phyloP scores from a whole-genome alignment of 2,113 vertebrate genomes.

The Caranx ignobilis region DNA sequence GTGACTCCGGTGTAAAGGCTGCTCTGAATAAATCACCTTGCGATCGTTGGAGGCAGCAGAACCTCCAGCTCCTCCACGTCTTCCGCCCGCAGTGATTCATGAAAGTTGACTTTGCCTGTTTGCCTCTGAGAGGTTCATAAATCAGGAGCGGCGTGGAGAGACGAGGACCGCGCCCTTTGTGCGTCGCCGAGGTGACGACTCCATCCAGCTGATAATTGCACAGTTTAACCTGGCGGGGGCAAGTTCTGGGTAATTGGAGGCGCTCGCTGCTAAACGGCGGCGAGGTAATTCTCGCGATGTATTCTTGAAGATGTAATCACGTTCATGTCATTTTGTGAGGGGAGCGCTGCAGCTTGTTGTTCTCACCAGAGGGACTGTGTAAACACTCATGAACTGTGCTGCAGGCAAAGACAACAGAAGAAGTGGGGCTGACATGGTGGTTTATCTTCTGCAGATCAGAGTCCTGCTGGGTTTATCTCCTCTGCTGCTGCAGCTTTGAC shows the following conservation, averaged over 20 bases:
- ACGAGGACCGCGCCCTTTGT: conserved; percentile 1
- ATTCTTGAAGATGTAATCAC: conserved; percentile 55
- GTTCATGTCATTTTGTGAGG: conserved; percentile 37
- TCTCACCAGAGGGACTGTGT: conserved; percentile 8
- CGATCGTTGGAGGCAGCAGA: not conserved
- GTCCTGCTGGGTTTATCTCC: not conserved
- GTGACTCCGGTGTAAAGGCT: not conserved
- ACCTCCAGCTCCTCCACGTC: not conserved
- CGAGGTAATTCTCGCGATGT: conserved; percentile 43
- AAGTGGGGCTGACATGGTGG: not conserved
- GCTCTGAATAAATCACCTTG: conserved; percentile 20
- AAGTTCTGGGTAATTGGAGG: conserved; percentile 68
- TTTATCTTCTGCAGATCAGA: conserved; percentile 34
- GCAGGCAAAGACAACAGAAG: not conserved
- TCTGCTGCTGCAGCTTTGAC: not conserved
- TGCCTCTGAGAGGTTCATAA: conserved; percentile 50
- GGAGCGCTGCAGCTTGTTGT: not conserved
- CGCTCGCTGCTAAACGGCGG: conserved; percentile 35
- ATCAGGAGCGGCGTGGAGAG: conserved; percentile 20
- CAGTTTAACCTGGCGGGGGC: conserved; percentile 60
- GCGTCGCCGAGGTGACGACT: conserved; percentile 44
- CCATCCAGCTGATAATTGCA: conserved; percentile 61
- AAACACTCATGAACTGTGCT: conserved; percentile 23
- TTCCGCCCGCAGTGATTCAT: conserved; percentile 50
- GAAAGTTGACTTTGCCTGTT: conserved; percentile 23